Conservation (phyloP, 2,113 vertebrate genomes). For the Hypomesus transpacificus region DNA sequence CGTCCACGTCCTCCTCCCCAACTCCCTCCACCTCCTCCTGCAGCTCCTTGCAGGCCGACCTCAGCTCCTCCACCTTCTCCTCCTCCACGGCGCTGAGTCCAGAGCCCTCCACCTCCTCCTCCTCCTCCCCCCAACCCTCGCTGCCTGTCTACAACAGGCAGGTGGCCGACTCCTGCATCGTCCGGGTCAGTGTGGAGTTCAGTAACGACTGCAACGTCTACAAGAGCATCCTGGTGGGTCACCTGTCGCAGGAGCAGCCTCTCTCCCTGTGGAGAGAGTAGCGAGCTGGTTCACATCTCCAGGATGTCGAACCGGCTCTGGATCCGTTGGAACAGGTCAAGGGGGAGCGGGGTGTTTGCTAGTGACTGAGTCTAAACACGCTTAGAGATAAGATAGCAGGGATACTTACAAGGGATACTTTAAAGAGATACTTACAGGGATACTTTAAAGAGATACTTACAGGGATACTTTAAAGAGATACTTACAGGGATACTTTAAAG, state of each 20-base stretch:
- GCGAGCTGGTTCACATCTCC: too few species aligned
- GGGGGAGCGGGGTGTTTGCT: too few species aligned
- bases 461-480: background rate
- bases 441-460: background rate
- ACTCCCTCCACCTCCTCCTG: constrained; percentile 48
- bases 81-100: constrained; percentile 35
- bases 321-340: too few species aligned
- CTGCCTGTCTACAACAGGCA: constrained; percentile 70
- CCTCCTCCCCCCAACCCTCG: constrained; percentile 36
- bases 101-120: constrained; percentile 23
- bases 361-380: too few species aligned
- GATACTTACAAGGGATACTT: too few species aligned
- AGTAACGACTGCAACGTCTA: constrained; percentile 81
- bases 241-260: background rate
- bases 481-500: background rate
- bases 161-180: constrained; percentile 75
- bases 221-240: constrained; percentile 84
- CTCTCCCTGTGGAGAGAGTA: too few species aligned
- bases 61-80: constrained; percentile 33
- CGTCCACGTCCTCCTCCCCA: too few species aligned
- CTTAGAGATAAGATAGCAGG: too few species aligned
- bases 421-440: too few species aligned
- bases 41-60: constrained; percentile 64
- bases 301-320: too few species aligned
- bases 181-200: constrained; percentile 80